Percentiles rank a stretch among this genome's conserved stretches.
phyloP scores from a whole-genome alignment of 2,888 invertebrate genomes.

The Phengaris alcon region DNA sequence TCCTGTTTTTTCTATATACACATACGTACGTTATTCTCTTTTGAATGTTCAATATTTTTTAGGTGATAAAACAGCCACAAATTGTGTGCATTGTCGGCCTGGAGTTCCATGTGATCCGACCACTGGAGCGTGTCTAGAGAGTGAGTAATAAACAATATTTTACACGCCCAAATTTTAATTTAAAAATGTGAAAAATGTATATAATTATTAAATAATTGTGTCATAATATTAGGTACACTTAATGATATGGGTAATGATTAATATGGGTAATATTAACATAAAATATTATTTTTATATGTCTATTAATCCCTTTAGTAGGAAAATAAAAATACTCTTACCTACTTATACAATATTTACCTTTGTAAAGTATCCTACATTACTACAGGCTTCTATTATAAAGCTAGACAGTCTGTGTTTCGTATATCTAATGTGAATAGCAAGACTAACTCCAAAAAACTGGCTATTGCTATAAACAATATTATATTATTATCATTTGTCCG shows the following conservation, averaged over 20 bases:
- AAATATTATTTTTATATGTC: constrained; percentile 7
- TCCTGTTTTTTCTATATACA: too few species aligned
- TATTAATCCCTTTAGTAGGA: neutral
- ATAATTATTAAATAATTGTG: constrained; percentile 23
- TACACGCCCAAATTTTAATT: neutral
- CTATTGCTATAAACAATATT: constrained; percentile 64
- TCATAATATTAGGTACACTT: neutral
- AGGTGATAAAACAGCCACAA: constrained; percentile 56
- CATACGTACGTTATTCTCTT: neutral
- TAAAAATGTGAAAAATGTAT: neutral
- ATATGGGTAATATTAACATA: constrained; percentile 4
- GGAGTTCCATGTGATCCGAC: constrained; percentile 88
- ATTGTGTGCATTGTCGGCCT: constrained; percentile 88
- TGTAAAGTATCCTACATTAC: constrained; percentile 33
- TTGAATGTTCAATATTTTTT: constrained; percentile 24
- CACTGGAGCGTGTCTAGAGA: constrained; percentile 90
- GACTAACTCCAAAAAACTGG: constrained; percentile 79
- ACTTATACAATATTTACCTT: constrained; percentile 24
- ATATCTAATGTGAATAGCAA: constrained; percentile 69
- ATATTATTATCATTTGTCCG: constrained; percentile 68
- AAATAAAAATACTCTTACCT: neutral
- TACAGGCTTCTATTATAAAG: constrained; percentile 54
- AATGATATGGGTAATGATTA: neutral
- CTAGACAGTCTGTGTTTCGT: constrained; percentile 63
- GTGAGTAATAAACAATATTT: constrained; percentile 75